Evolutionary conservation across 2,797 vertebrate genomes (phyloP), one percentile per base, ranked within the genome.

Genomic region (Sebastes itinus): DNA sequence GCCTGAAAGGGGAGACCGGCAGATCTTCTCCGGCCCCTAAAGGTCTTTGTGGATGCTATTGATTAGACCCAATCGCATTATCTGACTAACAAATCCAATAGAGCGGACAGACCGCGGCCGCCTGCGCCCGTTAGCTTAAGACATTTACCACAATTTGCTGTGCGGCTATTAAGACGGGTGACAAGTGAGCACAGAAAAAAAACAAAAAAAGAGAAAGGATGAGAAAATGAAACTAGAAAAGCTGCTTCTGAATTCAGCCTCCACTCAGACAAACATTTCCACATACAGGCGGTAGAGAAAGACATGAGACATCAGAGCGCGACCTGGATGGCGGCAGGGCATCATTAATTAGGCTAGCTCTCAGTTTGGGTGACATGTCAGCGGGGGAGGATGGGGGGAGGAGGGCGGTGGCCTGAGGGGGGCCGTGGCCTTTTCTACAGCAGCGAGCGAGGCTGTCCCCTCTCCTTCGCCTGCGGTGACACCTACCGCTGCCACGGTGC

Each of bases 61-160:
- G 95, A 96, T 96, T 91, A 93, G 91, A 72, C 71, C 81, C 93
- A 96, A 96, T 94, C 85, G 85, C 89, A 95, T 96, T 96, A 96
- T 93, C 92, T 90, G 88, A 95, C 95, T 92, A 76, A 91, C 87
- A 95, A 95, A 96, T 95, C 84, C 92, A 95, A 96, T 96, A 93
- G 85, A 90, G 90, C 6, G 33, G 89, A 93, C 90, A 92, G 92
- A 94, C 90, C 46, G 79, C 33, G 68, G 91, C 89, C 94, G 92
- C 86, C 86, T 88, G 91, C 85, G 68, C 85, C 91, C 66, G 89
- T 91, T 89, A 92, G 84, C 88, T 74, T 90, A 95, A 95, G 88
- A 75, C 91, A 90, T 94, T 96, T 94, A 95, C 90, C 87, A 89
- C 92, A 94, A 93, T 96, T 93, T 94, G 85, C 84, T 59, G 76